These are phyloP conservation scores for Coregonus sp. DNA, from an alignment of 2,797 vertebrate species.

Conservation along the genomic window DNA sequence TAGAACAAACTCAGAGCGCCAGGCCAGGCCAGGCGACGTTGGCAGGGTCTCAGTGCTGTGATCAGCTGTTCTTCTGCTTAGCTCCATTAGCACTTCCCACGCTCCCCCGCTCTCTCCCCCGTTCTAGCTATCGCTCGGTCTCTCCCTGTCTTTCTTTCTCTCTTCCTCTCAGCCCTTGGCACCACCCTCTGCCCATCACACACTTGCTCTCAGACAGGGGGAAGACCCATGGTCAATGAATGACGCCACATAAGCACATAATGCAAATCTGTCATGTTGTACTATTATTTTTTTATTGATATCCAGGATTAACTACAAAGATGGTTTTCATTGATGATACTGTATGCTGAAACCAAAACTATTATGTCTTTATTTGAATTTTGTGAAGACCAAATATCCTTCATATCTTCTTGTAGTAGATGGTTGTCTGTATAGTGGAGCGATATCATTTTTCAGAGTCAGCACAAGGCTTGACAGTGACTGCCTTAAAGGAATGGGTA, in stretches of 20 bases:
- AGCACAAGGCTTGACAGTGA: neutral
- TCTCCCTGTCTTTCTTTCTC: neutral
- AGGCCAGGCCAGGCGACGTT: conserved; percentile 25
- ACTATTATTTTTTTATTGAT: neutral
- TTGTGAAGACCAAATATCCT: neutral
- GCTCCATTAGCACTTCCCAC: conserved; percentile 61
- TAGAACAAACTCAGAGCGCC: conserved; percentile 27
- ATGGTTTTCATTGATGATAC: neutral
- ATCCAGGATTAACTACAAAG: neutral
- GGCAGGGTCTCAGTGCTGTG: conserved; percentile 47
- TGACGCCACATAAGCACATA: neutral
- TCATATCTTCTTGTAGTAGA: neutral
- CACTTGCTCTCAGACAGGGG: neutral
- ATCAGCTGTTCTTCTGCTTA: conserved; percentile 62
- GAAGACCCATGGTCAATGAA: neutral
- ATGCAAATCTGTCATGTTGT: neutral
- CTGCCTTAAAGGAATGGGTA: neutral
- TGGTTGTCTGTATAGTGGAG: neutral
- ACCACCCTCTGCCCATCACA: conserved; percentile 27
- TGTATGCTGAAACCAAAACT: neutral
- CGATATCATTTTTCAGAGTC: neutral
- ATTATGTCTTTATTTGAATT: neutral
- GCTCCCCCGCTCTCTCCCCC: conserved; percentile 6
- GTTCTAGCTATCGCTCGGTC: no score
- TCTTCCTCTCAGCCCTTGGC: conserved; percentile 25